Percentiles rank a stretch among this genome's conserved stretches.
These are phyloP conservation scores for Scolopax mira DNA, from an alignment of 2,113 vertebrate species.

Conservation along the genomic window DNA sequence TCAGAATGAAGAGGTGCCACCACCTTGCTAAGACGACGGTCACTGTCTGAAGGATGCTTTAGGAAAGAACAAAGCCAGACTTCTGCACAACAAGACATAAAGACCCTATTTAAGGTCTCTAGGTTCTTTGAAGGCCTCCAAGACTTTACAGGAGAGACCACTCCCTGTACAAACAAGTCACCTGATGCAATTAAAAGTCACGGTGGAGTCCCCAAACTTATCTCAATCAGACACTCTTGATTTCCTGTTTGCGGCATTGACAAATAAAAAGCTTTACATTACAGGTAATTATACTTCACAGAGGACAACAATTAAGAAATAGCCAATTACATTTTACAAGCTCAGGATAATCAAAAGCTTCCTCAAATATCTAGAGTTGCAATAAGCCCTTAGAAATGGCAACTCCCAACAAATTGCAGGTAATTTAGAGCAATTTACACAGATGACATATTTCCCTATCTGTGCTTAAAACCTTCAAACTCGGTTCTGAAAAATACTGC, in stretches of 20 bases:
- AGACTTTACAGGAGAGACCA: background rate
- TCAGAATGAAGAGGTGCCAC: background rate
- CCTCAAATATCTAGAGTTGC: conserved; percentile 43
- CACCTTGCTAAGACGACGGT: background rate
- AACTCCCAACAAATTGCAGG: conserved; percentile 63
- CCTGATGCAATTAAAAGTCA: background rate
- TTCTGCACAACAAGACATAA: background rate
- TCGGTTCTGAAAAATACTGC: background rate
- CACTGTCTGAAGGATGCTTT: background rate
- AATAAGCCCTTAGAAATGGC: conserved; percentile 29
- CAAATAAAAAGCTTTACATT: conserved; percentile 54
- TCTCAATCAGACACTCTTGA: conserved; percentile 49
- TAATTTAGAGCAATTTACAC: conserved; percentile 41
- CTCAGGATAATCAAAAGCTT: conserved; percentile 61
- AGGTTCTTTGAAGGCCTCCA: background rate
- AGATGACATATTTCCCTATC: conserved; percentile 31
- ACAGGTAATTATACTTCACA: conserved; percentile 51
- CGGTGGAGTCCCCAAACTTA: conserved; percentile 26
- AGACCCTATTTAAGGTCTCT: background rate
- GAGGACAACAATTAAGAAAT: conserved; percentile 59
- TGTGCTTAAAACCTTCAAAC: conserved; percentile 14
- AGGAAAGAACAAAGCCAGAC: background rate
- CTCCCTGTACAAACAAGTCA: background rate
- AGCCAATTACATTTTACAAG: conserved; percentile 54
- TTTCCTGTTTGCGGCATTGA: conserved; percentile 47